Evolutionary conservation across 2,888 invertebrate species (phyloP).

Genomic region (Hoplodrina ambigua): DNA sequence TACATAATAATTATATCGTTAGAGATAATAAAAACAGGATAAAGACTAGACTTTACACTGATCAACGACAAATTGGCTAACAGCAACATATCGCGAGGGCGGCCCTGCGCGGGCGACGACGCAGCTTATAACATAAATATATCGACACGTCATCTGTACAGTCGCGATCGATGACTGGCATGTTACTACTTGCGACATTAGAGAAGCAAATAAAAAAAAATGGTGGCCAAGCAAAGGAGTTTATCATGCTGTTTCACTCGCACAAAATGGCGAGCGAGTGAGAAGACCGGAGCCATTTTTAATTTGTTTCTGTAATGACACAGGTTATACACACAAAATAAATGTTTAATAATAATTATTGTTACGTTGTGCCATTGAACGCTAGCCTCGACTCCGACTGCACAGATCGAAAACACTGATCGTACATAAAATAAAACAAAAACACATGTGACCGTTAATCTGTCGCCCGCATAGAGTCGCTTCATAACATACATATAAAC

Average conservation of each 20-base stretch:
- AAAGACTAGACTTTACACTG: constrained; percentile 91
- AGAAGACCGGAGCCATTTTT: background rate
- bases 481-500: constrained; percentile 76
- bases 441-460: constrained; percentile 71
- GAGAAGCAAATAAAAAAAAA: background rate
- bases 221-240: background rate
- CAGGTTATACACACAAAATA: background rate
- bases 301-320: background rate
- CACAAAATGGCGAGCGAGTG: background rate
- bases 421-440: constrained; percentile 70
- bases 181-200: background rate
- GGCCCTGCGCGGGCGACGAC: constrained; percentile 71
- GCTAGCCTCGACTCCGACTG: constrained; percentile 31
- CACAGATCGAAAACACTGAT: constrained; percentile 63
- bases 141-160: constrained; percentile 14
- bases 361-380: constrained; percentile 20
- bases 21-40: constrained; percentile 88
- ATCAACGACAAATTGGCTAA: constrained; percentile 88
- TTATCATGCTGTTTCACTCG: background rate
- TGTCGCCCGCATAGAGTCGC: constrained; percentile 75
- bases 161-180: constrained; percentile 2
- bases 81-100: constrained; percentile 83
- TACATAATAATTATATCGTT: constrained; percentile 84
- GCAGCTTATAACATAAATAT: constrained; percentile 37
- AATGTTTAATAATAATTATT: constrained; percentile 14